Conservation (phyloP, 2,888 invertebrate species). For the Sphinx pinastri region DNA sequence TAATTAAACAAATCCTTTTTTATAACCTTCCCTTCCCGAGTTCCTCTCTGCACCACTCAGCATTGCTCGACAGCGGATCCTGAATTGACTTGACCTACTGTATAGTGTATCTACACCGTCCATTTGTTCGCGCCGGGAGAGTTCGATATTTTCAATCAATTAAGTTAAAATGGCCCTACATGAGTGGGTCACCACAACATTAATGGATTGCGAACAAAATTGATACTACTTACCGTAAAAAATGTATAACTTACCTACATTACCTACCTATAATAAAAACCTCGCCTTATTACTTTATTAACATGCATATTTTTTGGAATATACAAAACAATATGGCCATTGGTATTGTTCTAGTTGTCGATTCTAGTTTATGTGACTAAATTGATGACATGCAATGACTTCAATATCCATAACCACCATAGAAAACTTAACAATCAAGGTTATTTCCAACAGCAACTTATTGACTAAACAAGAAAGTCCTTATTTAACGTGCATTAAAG, state of each 20-base stretch:
- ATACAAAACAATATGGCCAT: no score
- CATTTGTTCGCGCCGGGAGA: background rate
- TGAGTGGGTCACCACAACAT: background rate
- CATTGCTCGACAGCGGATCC: background rate
- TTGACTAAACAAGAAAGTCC: background rate
- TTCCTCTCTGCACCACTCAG: slow-evolving; percentile 4
- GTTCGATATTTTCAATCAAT: slow-evolving; percentile 10
- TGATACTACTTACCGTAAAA: background rate
- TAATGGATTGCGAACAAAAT: background rate
- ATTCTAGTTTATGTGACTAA: no score
- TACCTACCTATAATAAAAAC: no score
- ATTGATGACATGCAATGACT: no score
- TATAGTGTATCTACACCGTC: background rate
- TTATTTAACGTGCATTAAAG: background rate
- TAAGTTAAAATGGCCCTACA: background rate
- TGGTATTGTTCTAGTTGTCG: no score
- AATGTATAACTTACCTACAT: no score
- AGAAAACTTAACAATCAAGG: no score
- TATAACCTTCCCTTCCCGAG: background rate
- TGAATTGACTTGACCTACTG: background rate
- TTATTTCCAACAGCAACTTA: background rate
- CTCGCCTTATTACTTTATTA: no score
- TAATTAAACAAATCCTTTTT: no score
- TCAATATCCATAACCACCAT: no score
- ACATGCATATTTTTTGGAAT: no score